phyloP scores from a whole-genome alignment of 2,888 invertebrate genomes.

The Tachina fera region DNA sequence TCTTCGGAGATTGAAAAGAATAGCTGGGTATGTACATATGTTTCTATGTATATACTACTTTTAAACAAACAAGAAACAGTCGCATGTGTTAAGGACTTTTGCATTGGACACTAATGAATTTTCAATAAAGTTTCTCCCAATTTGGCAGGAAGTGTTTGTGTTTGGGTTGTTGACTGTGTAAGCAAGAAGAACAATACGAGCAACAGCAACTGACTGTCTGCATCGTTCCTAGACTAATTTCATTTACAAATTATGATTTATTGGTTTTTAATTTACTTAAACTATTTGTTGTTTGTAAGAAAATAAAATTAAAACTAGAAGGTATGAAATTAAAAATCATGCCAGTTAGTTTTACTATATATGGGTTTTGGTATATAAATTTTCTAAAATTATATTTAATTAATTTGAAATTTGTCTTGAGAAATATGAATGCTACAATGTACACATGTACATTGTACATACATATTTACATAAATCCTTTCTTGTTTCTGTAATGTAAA shows the following conservation, averaged over 20 bases:
- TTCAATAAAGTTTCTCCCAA: slow-evolving; percentile 76
- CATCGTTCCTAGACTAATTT: slow-evolving; percentile 66
- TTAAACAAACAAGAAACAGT: background rate
- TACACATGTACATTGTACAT: no score
- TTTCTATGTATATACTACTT: no score
- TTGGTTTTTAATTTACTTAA: slow-evolving; percentile 79
- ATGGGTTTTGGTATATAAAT: background rate
- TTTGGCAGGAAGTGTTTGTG: slow-evolving; percentile 23
- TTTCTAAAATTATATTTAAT: background rate
- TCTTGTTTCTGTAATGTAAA: no score
- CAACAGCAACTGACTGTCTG: background rate
- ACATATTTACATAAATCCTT: no score
- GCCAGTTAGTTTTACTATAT: slow-evolving; percentile 2
- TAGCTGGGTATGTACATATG: no score
- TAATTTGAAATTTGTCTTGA: no score
- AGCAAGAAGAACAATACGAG: background rate
- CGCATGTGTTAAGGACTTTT: slow-evolving; percentile 52
- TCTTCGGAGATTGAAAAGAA: no score
- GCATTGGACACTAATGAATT: slow-evolving; percentile 79
- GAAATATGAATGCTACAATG: no score
- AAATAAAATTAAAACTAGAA: slow-evolving; percentile 18
- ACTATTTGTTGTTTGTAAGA: slow-evolving; percentile 75
- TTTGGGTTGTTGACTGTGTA: slow-evolving; percentile 17
- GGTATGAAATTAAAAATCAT: slow-evolving; percentile 31
- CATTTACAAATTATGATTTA: slow-evolving; percentile 79